phyloP scores from a whole-genome alignment of 2,888 invertebrate genomes.

The Mimas tiliae region DNA sequence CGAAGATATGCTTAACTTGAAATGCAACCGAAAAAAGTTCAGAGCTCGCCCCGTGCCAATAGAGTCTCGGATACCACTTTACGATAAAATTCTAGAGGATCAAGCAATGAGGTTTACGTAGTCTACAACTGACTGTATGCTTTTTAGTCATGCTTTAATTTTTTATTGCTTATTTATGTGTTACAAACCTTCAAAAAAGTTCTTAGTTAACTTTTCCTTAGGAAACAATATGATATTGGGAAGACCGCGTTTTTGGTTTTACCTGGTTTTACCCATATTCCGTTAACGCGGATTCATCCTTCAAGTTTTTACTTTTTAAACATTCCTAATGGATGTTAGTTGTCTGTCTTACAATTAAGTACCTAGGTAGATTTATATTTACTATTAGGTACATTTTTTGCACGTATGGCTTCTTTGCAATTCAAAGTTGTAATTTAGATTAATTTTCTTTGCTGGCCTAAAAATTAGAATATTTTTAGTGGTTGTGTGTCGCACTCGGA shows the following conservation, averaged over 20 bases:
- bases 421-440: not conserved
- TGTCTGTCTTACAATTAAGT: not conserved
- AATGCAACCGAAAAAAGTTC: constrained; percentile 82
- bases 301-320: not conserved
- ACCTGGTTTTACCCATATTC: not conserved
- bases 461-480: not conserved
- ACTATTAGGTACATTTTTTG: not conserved
- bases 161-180: constrained; percentile 17
- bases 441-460: not conserved
- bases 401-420: not conserved
- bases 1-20: constrained; percentile 74
- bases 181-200: not conserved
- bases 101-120: constrained; percentile 87
- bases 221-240: not conserved
- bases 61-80: constrained; percentile 88
- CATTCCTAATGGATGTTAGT: not conserved
- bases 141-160: constrained; percentile 47
- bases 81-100: constrained; percentile 89
- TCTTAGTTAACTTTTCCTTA: not conserved
- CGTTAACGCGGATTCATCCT: not conserved
- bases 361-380: no score
- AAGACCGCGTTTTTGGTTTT: not conserved
- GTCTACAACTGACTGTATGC: constrained; percentile 50
- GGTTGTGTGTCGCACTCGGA: not conserved
- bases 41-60: constrained; percentile 87